A percentile compares a stretch with the other conserved stretches of the same genome.
Conservation (phyloP, 2,113 vertebrate genomes). For the Morone saxatilis region DNA sequence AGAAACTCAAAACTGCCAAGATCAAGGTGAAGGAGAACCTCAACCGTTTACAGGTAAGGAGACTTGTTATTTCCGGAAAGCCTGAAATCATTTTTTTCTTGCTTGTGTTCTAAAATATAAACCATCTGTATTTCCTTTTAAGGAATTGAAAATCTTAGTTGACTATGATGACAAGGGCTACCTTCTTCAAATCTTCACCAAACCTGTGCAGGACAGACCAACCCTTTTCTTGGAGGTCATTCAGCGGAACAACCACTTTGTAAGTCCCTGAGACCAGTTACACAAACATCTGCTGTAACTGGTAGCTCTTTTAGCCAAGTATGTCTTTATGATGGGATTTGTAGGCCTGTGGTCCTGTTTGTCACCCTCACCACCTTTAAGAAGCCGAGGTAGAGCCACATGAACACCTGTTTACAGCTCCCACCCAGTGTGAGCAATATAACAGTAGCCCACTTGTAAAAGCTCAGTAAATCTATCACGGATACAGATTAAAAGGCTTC, state of each 20-base stretch:
- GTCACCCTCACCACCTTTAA: conserved; percentile 25
- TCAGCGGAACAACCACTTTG: conserved; percentile 87
- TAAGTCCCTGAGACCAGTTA: conserved; percentile 69
- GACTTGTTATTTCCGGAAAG: too few relatives aligned
- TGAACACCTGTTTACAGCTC: conserved; percentile 78
- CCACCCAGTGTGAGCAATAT: conserved; percentile 62
- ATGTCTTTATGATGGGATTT: conserved; percentile 16
- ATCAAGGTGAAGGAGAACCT: conserved; percentile 89
- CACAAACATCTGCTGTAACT: not conserved
- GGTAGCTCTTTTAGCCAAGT: not conserved
- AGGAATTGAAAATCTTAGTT: conserved; percentile 89
- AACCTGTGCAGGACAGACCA: conserved; percentile 88
- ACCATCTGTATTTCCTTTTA: not conserved
- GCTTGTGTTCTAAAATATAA: not conserved
- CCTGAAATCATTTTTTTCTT: not conserved
- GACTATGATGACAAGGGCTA: conserved; percentile 90
- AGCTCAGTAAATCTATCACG: conserved; percentile 80
- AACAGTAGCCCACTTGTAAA: conserved; percentile 71
- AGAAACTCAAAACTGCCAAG: conserved; percentile 85
- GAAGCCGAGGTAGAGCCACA: not conserved
- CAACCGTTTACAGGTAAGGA: conserved; percentile 83
- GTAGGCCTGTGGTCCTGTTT: conserved; percentile 30
- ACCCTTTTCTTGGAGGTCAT: conserved; percentile 90
- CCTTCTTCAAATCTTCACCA: conserved; percentile 90
- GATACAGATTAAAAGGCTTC: conserved; percentile 75